phyloP scores from a whole-genome alignment of 2,797 vertebrate species.

The Onychomys torridus region DNA sequence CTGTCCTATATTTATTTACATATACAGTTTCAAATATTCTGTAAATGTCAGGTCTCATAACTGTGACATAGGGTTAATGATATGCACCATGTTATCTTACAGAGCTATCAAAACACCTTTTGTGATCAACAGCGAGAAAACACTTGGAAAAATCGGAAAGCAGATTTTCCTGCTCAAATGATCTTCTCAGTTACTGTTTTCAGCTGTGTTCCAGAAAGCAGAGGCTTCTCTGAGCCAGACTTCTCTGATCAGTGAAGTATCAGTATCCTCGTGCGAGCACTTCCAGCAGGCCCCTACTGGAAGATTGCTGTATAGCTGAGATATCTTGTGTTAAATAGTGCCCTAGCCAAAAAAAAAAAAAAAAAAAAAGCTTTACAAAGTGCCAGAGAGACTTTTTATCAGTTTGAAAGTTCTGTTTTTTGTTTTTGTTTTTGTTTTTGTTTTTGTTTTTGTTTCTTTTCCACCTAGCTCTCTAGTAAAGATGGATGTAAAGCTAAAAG shows the following conservation, averaged over 20 bases:
- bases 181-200: conserved; percentile 19
- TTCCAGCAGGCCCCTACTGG: not conserved
- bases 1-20: not conserved
- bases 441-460: too few relatives aligned
- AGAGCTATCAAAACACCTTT: conserved; percentile 31
- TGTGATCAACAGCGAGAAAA: conserved; percentile 11
- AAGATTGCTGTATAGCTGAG: not conserved
- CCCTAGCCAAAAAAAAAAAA: not conserved
- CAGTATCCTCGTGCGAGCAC: not conserved
- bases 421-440: too few relatives aligned
- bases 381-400: not conserved
- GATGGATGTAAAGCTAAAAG: conserved; percentile 68
- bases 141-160: not conserved
- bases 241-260: not conserved
- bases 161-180: conserved; percentile 41
- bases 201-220: conserved; percentile 13
- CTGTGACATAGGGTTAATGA: conserved; percentile 28
- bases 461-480: conserved; percentile 19
- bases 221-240: conserved; percentile 31
- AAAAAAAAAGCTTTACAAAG: conserved; percentile 28
- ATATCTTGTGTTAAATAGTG: not conserved
- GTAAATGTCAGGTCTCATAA: not conserved
- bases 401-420: not conserved
- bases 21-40: conserved; percentile 1
- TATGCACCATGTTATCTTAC: conserved; percentile 58